Evolutionary conservation across 1,140 invertebrate genomes (phyloP).

Genomic region (Hylyphantes graminicola): DNA sequence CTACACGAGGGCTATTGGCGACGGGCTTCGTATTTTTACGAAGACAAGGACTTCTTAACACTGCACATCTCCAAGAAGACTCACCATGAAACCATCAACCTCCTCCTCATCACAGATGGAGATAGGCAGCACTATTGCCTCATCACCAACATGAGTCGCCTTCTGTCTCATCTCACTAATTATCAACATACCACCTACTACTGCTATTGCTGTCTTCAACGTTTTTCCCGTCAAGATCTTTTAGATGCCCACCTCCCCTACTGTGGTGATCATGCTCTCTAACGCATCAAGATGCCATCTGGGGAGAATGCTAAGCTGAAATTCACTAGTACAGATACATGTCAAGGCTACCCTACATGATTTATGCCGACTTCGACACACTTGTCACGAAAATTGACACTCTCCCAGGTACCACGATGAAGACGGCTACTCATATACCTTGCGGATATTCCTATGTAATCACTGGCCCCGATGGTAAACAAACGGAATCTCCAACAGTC

Average conservation of each 20-base stretch:
- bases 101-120: neutral
- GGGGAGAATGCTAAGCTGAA: neutral
- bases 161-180: neutral
- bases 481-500: neutral
- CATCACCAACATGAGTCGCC: conserved; percentile 4
- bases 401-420: neutral
- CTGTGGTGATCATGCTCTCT: neutral
- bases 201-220: neutral
- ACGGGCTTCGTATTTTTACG: no score
- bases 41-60: no score
- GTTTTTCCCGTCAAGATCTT: neutral
- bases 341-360: neutral
- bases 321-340: neutral
- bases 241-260: neutral
- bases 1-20: no score
- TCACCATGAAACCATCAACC: no score
- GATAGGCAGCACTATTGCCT: neutral
- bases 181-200: neutral
- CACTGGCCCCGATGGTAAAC: neutral
- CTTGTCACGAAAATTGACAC: neutral
- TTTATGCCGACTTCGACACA: conserved; percentile 14
- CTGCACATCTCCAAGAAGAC: no score
- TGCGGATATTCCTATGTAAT: conserved; percentile 5
- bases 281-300: neutral
- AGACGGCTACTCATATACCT: neutral